Percentiles rank a stretch among this genome's conserved stretches.
These are phyloP conservation scores for Penaeus monodon DNA, from an alignment of 2,888 invertebrate genomes.

Conservation along the genomic window DNA sequence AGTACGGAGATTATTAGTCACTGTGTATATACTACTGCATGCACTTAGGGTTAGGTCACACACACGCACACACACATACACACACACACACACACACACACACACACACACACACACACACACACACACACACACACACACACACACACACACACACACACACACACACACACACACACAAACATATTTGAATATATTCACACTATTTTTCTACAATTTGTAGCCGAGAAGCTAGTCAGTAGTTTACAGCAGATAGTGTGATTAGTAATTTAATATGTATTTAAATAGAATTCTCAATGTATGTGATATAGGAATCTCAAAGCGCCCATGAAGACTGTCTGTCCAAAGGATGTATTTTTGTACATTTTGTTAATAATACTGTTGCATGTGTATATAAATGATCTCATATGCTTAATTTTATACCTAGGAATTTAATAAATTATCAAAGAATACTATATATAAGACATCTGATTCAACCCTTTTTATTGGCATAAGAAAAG, in stretches of 20 bases:
- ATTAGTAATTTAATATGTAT: not conserved
- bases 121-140: conserved; percentile 30
- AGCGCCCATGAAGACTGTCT: too few species aligned
- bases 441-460: too few species aligned
- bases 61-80: not conserved
- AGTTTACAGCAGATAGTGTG: too few species aligned
- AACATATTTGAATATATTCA: not conserved
- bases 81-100: not conserved
- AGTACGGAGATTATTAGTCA: too few species aligned
- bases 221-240: not conserved
- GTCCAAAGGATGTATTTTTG: too few species aligned
- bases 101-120: conserved; percentile 7
- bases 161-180: conserved; percentile 13
- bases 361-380: too few species aligned
- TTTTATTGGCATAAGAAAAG: too few species aligned
- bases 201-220: not conserved
- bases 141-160: conserved; percentile 20
- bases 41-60: too few species aligned
- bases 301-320: not conserved
- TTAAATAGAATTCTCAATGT: too few species aligned
- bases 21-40: too few species aligned
- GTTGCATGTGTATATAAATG: conserved; percentile 1
- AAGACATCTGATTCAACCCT: too few species aligned
- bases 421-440: too few species aligned
- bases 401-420: not conserved